Base-by-base conservation (phyloP, 2,113 vertebrate species). In the Engraulis encrasicolus region DNA sequence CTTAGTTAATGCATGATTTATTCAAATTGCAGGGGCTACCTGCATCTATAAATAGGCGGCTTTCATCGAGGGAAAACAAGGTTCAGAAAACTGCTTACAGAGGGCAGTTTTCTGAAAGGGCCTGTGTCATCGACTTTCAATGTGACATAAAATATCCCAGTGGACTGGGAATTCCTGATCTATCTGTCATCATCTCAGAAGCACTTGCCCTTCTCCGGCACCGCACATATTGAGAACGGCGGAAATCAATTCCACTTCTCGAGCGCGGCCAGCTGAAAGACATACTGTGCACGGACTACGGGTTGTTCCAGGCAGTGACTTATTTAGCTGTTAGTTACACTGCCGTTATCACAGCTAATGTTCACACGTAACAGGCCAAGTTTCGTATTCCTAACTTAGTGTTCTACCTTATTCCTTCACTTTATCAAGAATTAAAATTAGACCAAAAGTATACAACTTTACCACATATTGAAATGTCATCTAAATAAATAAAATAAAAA, bases 61-160 rank as follows among this genome's bases (percentile, higher is more conserved):
- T 34, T 12, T 74, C 23, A 74, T n/a, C 18, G 12, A 31, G 66
- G 66, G 11, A 61, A 23, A 38, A 66, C 34, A 71, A 45, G 66
- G 2, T 34, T 15, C 12, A 2, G 15, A 34, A 74, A 74, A 74
- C 11, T 15, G 66, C 66, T 74, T 74, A 74, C 66, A 74, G 66
- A 74, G 66, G 27, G 27, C 66, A 18, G 66, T 15, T 36, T n/a
- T 74, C 27, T 15, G 66, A 74, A 74, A 74, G 27, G 17, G 27
- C 66, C 23, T 74, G 66, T 74, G 66, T 74, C 66, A 74, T 74
- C 66, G 66, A 74, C 66, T 74, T 36, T 74, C 66, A 74, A 74
- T 74, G 66, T 74, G 27, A 34, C 66, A 74, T 34, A 17, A 34
- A 74, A 74, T 74, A 34, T 74, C 66, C 27, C 66, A 17, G 23